Evolutionary conservation across 2,797 vertebrate species (phyloP), one percentile per base, ranked within the genome.

Genomic region (Labroides dimidiatus): DNA sequence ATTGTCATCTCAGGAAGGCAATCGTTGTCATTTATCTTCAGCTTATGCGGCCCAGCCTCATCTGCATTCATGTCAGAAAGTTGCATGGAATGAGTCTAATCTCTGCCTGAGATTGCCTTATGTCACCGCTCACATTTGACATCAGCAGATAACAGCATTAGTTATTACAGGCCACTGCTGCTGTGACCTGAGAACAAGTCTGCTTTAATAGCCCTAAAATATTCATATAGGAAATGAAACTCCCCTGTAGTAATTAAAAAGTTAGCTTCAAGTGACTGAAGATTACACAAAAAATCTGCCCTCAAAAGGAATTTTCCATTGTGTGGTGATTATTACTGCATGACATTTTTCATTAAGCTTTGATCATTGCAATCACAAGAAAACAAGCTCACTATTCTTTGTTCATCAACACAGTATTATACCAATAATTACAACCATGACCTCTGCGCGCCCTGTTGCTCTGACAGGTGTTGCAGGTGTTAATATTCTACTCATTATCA

Each of bases 61-160:
- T 77, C 56, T 76, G 61, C 49, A 64, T 80, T 75, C 70, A 53
- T 36, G 59, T 65, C 56, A 36, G 73, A 8, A 17, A 33, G 23
- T 37, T 65, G 2, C 10, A 48, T 69, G 2, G 12, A 51, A 37
- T 71, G 71, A 73, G 23, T 48, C 66, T 78, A 73, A 84, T 84
- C 67, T 68, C 64, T 74, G 57, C 45, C 13, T 19, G 20, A 72
- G 69, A 80, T 72, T 83, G 78, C 71, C 48, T 71, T 30, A 65
- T 64, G 70, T 77, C 77, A 77, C 66, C 3, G 47, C 67, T 47
- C 27, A 55, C 36, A 72, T 84, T 64, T 79, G 75, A 69, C 82
- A 74, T 77, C 37, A 45, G 68, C 43, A 73, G 57, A 79, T 82
- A 79, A 63, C 52, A 39, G 10, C 49, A 44, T 69, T 64, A 48